Percentiles rank a stretch among this genome's conserved stretches.
phyloP scores from a whole-genome alignment of 2,113 vertebrate species.

The Xenus cinereus region DNA sequence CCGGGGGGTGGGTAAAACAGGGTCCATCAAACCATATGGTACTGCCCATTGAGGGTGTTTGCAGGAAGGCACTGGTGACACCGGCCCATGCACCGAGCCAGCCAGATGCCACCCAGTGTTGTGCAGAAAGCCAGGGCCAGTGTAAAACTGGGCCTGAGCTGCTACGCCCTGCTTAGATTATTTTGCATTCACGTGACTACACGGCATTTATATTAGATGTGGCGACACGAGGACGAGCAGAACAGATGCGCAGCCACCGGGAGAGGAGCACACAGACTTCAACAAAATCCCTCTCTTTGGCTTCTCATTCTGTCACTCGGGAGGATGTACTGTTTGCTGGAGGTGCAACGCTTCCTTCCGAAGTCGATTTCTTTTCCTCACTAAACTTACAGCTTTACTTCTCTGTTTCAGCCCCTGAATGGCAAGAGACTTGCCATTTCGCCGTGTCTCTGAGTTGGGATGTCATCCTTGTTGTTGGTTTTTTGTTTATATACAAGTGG shows the following conservation, averaged over 20 bases:
- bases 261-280: background rate
- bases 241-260: background rate
- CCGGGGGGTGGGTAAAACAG: background rate
- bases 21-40: background rate
- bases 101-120: background rate
- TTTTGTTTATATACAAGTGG: background rate
- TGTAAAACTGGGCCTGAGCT: background rate
- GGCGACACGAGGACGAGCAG: background rate
- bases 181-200: background rate
- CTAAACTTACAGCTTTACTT: background rate
- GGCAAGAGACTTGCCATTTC: background rate
- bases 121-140: background rate
- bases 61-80: background rate
- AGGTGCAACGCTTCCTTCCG: background rate
- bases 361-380: background rate
- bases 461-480: background rate
- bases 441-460: background rate
- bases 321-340: background rate
- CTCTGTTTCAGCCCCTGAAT: background rate
- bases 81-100: background rate
- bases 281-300: too few relatives aligned
- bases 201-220: background rate
- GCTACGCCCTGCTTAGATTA: background rate
- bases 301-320: background rate
- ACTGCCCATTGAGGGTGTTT: background rate